Base-by-base conservation (phyloP, 2,888 invertebrate species). In the Linhomoeus sp. region DNA sequence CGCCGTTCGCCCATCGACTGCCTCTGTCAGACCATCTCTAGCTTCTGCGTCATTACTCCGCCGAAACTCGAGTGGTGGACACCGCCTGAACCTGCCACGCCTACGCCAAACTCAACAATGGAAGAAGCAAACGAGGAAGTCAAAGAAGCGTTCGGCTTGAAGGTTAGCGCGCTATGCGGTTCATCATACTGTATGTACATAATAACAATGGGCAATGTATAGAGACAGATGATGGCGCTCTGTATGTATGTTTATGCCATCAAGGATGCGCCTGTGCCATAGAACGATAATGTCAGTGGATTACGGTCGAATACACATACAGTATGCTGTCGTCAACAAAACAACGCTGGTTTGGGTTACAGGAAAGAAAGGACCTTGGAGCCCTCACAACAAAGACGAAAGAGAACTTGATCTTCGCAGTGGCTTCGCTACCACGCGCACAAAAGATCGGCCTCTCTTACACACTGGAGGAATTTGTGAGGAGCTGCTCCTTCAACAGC, bases 401-500 rank as follows among this genome's bases (percentile, higher is more conserved):
- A 43, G 62, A 62, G 45, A 63, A 61, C 46, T 46, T 62, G 9
- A 62, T 61, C 15, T 62, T 60, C 43, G 41, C 61, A 25, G 62
- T 62, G 17, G 59, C 62, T 2, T 58, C 61, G 7, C 45, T 63
- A 37, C 57, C 60, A 15, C 41, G 52, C 41, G 61, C 62, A 29
- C 53, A 52, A 2, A 41, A 55, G 23, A 35, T 51, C 12, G 29
- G 24, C 2, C 22, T 38, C 17, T 43, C 47, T 2, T 35, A 47
- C 26, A 3, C 25, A 17, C 41, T 41, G 3, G 19, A 42, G n/a
- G 47, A 36, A n/a, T 47, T 47, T 38, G 41, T 47, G 3, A 3
- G 7, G 60, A 60, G 60, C n/a, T 62, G 62, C 48, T 60, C 62
- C 1, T 62, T 62, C 51, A 63, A 62, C 46, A 53, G 56, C 33